Evolutionary conservation across 35 echinoderm and acorn worm species (phyloP), one percentile per base, ranked within the genome.

Genomic region (Diadema setosum): DNA sequence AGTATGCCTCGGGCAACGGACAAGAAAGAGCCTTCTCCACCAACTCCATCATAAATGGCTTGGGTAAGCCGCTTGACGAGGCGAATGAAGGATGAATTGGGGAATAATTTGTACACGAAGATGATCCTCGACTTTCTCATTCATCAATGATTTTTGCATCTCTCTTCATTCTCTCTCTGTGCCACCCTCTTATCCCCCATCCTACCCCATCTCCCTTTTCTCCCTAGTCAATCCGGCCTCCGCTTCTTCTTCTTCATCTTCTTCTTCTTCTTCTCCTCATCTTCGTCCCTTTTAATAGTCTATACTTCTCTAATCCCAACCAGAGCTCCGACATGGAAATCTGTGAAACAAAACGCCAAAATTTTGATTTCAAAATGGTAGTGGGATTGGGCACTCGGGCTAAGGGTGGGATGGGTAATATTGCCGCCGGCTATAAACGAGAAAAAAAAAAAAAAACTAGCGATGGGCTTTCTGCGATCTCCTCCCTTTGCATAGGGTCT

Each of bases 91-190:
- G 73, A 78, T 78, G 73, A 78, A 78, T 78, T 78, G 73, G 40
- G 40, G 73, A 78, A 78, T 78, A 78, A 78, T 78, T 78, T 78
- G 73, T 78, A 78, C 73, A 78, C 40, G 73, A 44, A 78, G 73
- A 39, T 78, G 73, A 78, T 78, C 44, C 73, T 41, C 40, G 27
- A n/a, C 11, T 24, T 78, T 44, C 73, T 43, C 73, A 78, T 78
- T 41, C 73, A 78, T 78, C 73, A 78, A n/a, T n/a, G n/a, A n/a
- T n/a, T n/a, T n/a, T n/a, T n/a, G n/a, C n/a, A n/a, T n/a, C n/a
- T n/a, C n/a, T n/a, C n/a, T n/a, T n/a, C n/a, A n/a, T n/a, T n/a
- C n/a, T n/a, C n/a, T n/a, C n/a, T n/a, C n/a, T n/a, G n/a, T n/a
- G n/a, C n/a, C n/a, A n/a, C n/a, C n/a, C n/a, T n/a, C n/a, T n/a